These are phyloP conservation scores for Parapristionchus giblindavisi DNA, from an alignment of 2,888 invertebrate species.

Conservation along the genomic window DNA sequence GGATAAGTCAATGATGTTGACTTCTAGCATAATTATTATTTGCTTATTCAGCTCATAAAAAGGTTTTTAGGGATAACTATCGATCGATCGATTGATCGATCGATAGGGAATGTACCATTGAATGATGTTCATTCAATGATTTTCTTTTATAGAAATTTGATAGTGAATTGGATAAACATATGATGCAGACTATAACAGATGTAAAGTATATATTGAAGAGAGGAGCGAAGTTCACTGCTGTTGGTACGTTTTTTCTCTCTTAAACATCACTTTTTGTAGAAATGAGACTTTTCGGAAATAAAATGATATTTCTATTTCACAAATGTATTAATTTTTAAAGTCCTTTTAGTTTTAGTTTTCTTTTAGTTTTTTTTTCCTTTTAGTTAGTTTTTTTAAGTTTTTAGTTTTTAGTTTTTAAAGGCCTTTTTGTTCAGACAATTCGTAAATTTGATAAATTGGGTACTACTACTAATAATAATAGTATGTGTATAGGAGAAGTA, in stretches of 20 bases:
- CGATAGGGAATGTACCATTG: too few relatives aligned
- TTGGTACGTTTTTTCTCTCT: constrained; percentile 49
- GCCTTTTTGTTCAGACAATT: not conserved
- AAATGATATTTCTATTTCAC: too few relatives aligned
- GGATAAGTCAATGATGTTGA: too few relatives aligned
- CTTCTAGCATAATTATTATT: too few relatives aligned
- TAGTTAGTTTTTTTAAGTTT: not conserved
- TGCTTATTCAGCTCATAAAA: too few relatives aligned
- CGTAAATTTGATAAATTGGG: not conserved
- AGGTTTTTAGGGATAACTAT: too few relatives aligned
- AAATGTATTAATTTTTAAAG: too few relatives aligned
- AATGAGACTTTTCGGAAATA: too few relatives aligned
- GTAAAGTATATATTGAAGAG: constrained; percentile 67
- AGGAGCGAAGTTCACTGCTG: constrained; percentile 65
- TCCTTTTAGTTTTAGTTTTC: not conserved
- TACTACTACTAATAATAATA: not conserved
- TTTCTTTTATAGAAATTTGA: constrained; percentile 48
- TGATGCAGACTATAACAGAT: constrained; percentile 69
- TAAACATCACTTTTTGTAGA: too few relatives aligned
- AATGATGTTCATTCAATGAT: too few relatives aligned
- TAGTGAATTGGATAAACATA: constrained; percentile 63
- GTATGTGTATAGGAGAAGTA: constrained; percentile 60
- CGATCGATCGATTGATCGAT: too few relatives aligned
- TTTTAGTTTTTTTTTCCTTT: not conserved
- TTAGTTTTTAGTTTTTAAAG: not conserved